Percentiles rank a stretch among this genome's conserved stretches.
phyloP scores from a whole-genome alignment of 2,113 vertebrate genomes.

The Caretta caretta region DNA sequence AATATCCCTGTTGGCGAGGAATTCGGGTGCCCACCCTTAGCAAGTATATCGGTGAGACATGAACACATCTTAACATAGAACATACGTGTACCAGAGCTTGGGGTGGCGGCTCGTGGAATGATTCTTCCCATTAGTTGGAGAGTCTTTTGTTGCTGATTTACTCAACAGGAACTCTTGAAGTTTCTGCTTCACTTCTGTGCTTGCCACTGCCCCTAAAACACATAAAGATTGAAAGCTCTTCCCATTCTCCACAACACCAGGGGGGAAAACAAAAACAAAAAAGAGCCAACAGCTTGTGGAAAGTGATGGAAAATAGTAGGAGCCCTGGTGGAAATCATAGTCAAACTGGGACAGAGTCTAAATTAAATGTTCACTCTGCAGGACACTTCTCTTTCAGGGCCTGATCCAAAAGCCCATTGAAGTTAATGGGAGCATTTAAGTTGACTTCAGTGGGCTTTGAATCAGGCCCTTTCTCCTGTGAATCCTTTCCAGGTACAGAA shows the following conservation, averaged over 20 bases:
- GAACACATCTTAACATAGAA: slow-evolving; percentile 66
- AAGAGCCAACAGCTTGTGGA: not conserved
- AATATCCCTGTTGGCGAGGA: not conserved
- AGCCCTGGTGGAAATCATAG: not conserved
- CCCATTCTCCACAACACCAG: not conserved
- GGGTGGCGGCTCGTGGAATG: slow-evolving; percentile 90
- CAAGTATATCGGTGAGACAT: not conserved
- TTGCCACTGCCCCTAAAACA: slow-evolving; percentile 94
- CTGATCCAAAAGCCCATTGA: slow-evolving; percentile 19
- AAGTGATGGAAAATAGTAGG: slow-evolving; percentile 2
- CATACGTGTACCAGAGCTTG: slow-evolving; percentile 98
- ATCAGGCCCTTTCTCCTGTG: slow-evolving; percentile 47
- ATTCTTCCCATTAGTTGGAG: slow-evolving; percentile 85
- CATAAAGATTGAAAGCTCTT: slow-evolving; percentile 7
- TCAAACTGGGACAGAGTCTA: slow-evolving; percentile 38
- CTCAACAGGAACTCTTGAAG: slow-evolving; percentile 99
- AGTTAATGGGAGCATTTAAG: slow-evolving; percentile 46
- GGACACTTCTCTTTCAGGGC: not conserved
- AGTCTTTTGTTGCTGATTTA: slow-evolving; percentile 95
- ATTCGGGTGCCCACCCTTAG: not conserved
- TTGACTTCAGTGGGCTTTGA: not conserved
- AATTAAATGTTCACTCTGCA: slow-evolving; percentile 7
- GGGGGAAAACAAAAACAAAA: not conserved
- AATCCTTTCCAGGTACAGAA: slow-evolving; percentile 51
- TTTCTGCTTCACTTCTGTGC: slow-evolving; percentile 98